phyloP scores from a whole-genome alignment of 2,888 invertebrate genomes.

The Tortrix viridana region DNA sequence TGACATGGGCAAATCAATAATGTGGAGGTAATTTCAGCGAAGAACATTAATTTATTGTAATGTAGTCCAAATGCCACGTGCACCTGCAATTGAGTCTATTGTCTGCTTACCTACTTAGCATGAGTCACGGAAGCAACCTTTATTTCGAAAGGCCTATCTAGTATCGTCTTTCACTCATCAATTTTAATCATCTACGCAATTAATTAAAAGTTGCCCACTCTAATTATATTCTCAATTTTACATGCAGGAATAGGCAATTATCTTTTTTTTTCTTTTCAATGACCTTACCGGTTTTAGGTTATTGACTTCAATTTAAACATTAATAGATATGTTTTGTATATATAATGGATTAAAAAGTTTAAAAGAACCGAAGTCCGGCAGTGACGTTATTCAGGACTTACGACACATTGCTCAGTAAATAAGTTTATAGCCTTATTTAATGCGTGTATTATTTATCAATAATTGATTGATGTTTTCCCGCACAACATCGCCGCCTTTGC shows the following conservation, averaged over 20 bases:
- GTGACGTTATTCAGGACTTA: constrained; percentile 28
- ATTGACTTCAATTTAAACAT: constrained; percentile 3
- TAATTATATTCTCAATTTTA: not conserved
- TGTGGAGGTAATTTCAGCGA: constrained; percentile 23
- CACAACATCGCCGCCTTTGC: constrained; percentile 24
- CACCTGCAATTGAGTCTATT: constrained; percentile 45
- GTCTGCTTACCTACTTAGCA: constrained; percentile 47
- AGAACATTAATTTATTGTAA: constrained; percentile 30
- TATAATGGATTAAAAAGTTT: constrained; percentile 2
- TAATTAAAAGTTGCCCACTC: not conserved
- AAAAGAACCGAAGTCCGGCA: not conserved
- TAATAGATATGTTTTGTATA: constrained; percentile 6
- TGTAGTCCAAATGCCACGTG: constrained; percentile 28
- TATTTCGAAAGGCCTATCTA: constrained; percentile 19
- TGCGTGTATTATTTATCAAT: no score
- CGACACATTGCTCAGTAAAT: constrained; percentile 37
- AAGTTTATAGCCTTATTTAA: no score
- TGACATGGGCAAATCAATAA: constrained; percentile 22
- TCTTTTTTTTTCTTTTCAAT: not conserved
- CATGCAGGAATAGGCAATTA: not conserved
- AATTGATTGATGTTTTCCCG: constrained; percentile 36
- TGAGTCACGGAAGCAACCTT: constrained; percentile 56
- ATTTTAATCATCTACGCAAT: constrained; percentile 1
- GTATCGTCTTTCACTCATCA: not conserved
- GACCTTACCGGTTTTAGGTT: constrained; percentile 2